Evolutionary conservation across 2,113 vertebrate genomes (phyloP).

Genomic region (Oxyruncus cristatus): DNA sequence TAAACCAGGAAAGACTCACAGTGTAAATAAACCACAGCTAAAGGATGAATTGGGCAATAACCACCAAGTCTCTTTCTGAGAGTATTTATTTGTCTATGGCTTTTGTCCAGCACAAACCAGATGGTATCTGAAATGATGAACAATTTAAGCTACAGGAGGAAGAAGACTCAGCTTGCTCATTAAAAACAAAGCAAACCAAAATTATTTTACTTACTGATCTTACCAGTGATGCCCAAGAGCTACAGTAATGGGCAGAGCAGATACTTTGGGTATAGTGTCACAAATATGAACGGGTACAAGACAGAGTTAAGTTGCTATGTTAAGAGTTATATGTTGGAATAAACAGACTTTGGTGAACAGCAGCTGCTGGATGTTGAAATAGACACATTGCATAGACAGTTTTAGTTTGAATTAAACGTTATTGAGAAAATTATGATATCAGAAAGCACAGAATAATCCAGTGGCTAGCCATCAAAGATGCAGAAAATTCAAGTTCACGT

Average conservation of each 20-base stretch:
- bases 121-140: constrained; percentile 9
- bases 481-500: neutral
- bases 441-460: neutral
- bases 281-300: neutral
- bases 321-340: neutral
- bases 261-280: neutral
- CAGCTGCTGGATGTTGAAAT: neutral
- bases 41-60: neutral
- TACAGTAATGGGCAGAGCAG: neutral
- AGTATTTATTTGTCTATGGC: neutral
- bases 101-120: constrained; percentile 5
- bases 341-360: neutral
- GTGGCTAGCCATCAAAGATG: neutral
- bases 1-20: neutral
- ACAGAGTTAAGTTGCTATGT: accelerated
- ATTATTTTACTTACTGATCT: neutral
- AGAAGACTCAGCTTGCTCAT: neutral
- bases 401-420: neutral
- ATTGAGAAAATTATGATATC: neutral
- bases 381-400: neutral
- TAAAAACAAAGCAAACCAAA: neutral
- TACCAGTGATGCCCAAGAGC: neutral
- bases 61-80: neutral
- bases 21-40: neutral
- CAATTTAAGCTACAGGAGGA: neutral